Evolutionary conservation across 2,113 vertebrate species (phyloP).

Genomic region (Conger conger): DNA sequence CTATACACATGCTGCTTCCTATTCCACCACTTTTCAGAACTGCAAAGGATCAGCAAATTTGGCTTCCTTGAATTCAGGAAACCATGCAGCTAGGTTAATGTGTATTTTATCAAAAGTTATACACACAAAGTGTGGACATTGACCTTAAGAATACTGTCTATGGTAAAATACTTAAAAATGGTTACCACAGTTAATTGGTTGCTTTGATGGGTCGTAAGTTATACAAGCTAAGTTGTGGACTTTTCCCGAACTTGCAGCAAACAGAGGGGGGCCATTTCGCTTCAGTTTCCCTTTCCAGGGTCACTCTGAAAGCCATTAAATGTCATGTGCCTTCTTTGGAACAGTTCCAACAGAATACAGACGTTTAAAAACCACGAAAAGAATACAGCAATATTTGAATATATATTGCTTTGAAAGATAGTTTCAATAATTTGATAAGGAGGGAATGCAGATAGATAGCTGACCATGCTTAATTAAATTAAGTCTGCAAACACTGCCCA

Average conservation of each 20-base stretch:
- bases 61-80: not conserved
- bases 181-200: not conserved
- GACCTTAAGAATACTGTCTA: not conserved
- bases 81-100: not conserved
- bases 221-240: not conserved
- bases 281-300: not conserved
- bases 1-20: slow-evolving; percentile 26
- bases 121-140: not conserved
- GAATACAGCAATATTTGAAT: not conserved
- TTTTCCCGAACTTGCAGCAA: not conserved
- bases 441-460: not conserved
- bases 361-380: not conserved
- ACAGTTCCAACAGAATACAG: not conserved
- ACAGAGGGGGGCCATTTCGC: not conserved
- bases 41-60: slow-evolving; percentile 11
- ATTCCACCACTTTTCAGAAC: not conserved
- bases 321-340: not conserved
- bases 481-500: not conserved
- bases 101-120: slow-evolving; percentile 6
- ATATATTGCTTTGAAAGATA: not conserved
- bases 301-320: not conserved
- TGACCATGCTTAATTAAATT: not conserved
- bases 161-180: not conserved
- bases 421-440: not conserved
- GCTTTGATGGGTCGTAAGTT: not conserved